Percentiles rank a stretch among this genome's conserved stretches.
Conservation (phyloP, 2,113 vertebrate species). For the Daphoenositta chrysoptera region DNA sequence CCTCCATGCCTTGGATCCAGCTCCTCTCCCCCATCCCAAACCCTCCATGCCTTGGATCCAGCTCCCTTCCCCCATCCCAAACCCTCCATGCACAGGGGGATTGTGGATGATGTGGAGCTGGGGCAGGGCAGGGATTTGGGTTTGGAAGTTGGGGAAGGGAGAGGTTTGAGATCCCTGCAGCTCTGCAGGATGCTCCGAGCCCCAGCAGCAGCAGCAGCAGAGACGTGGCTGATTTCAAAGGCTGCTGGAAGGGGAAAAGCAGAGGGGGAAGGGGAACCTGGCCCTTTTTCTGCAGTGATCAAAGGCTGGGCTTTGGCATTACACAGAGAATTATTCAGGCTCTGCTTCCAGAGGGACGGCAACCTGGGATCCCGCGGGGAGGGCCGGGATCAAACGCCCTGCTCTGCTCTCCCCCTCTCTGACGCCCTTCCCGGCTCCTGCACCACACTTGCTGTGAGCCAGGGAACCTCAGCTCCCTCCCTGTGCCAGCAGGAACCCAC, state of each 20-base stretch:
- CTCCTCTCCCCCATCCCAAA: no score
- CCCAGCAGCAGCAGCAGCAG: neutral
- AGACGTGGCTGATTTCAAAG: conserved; percentile 2
- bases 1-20: neutral
- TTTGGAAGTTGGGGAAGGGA: neutral
- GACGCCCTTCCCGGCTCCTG: neutral
- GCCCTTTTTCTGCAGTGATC: conserved; percentile 26
- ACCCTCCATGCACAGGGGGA: accelerated
- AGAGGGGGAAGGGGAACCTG: neutral
- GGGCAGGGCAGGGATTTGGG: neutral
- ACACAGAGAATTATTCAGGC: conserved; percentile 62
- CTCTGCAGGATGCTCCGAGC: neutral
- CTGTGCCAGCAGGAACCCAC: neutral
- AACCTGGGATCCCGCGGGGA: conserved; percentile 19
- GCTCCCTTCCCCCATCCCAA: neutral
- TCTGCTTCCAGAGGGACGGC: neutral
- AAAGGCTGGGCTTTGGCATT: conserved; percentile 34
- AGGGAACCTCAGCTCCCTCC: neutral
- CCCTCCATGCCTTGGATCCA: no score
- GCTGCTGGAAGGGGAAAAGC: neutral
- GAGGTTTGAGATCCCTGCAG: neutral
- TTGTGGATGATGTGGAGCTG: neutral
- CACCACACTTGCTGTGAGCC: neutral
- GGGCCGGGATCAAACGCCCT: conserved; percentile 38
- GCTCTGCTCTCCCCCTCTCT: neutral